A percentile compares a stretch with the other conserved stretches of the same genome.
Conservation (phyloP, 2,797 vertebrate genomes). For the Tiaroga cobitis region DNA sequence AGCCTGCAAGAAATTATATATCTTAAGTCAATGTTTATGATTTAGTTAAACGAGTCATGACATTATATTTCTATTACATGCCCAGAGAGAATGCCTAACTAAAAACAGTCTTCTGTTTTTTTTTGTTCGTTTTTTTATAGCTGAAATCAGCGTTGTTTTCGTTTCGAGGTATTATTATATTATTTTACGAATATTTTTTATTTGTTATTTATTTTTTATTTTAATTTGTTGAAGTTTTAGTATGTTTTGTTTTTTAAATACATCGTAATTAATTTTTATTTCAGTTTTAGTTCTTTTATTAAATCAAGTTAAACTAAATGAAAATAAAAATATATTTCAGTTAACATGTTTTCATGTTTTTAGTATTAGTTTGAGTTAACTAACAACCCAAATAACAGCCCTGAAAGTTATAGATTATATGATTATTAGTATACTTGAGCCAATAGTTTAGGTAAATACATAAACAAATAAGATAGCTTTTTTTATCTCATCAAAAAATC, state of each 20-base stretch:
- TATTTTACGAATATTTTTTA: neutral
- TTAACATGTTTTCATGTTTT: neutral
- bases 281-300: neutral
- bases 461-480: neutral
- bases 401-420: neutral
- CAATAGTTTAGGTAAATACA: neutral
- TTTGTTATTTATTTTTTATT: neutral
- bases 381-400: neutral
- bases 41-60: neutral
- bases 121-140: neutral
- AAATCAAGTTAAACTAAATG: neutral
- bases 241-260: neutral
- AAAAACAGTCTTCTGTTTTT: neutral
- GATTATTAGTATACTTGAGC: too few species aligned
- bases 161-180: fast-evolving
- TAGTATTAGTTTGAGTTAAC: neutral
- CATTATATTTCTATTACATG: neutral
- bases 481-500: neutral
- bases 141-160: neutral
- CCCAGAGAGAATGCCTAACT: neutral
- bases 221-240: neutral
- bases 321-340: neutral
- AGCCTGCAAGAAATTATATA: neutral
- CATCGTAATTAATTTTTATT: neutral
- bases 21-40: neutral